Evolutionary conservation across 2,113 vertebrate genomes (phyloP).

Genomic region (human): GRCh38 chr2:234657501-234658000

Average conservation of each 20-base stretch:
- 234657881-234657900: background rate
- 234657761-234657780: background rate
- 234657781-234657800: rapidly evolving
- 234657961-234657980: background rate
- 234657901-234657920: background rate
- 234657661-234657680: background rate
- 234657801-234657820: background rate
- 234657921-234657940: background rate
- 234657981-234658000: background rate
- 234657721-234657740: background rate
- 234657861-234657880: background rate
- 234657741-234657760: background rate
- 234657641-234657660: background rate
- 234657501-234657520: no score
- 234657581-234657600: background rate
- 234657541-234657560: rapidly evolving
- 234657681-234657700: background rate
- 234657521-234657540: background rate
- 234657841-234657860: rapidly evolving
- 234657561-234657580: rapidly evolving
- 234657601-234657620: rapidly evolving
- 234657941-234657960: background rate
- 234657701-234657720: no score
- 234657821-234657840: background rate
- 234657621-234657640: no score